A percentile compares a stretch with the other conserved stretches of the same genome.
phyloP scores from a whole-genome alignment of 2,113 vertebrate species.

The Prietella phreatophila region DNA sequence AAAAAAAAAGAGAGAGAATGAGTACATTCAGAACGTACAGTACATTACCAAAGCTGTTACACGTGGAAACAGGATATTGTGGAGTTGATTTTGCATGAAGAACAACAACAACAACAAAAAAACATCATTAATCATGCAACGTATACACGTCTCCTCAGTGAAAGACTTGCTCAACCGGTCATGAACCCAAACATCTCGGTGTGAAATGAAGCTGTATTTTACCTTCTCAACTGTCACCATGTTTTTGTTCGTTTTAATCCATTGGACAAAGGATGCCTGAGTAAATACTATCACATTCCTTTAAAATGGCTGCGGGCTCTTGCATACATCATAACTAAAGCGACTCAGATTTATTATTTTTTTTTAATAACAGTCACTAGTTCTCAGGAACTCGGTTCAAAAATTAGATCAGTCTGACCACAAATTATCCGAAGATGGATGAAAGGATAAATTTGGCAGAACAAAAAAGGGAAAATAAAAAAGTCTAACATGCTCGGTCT shows the following conservation, averaged over 20 bases:
- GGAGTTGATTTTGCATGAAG: background rate
- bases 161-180: slow-evolving; percentile 32
- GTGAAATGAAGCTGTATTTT: slow-evolving; percentile 16
- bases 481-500: background rate
- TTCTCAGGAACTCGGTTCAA: background rate
- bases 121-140: background rate
- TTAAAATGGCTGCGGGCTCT: background rate
- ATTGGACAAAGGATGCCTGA: slow-evolving; percentile 24
- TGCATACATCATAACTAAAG: background rate
- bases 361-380: background rate
- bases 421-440: background rate
- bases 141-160: background rate
- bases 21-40: background rate
- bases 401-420: background rate
- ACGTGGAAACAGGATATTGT: background rate
- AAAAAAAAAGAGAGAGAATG: background rate
- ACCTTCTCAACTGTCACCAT: slow-evolving; percentile 18
- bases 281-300: slow-evolving; percentile 31
- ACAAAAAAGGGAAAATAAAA: background rate
- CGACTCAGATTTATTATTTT: too few species aligned
- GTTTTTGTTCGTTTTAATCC: slow-evolving; percentile 18
- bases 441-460: background rate
- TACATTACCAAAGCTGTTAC: background rate
- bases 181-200: slow-evolving; percentile 5
- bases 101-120: too few species aligned